A percentile compares a stretch with the other conserved stretches of the same genome.
Conservation (phyloP, 1,140 invertebrate species). For the Temnothorax curvispinosus region DNA sequence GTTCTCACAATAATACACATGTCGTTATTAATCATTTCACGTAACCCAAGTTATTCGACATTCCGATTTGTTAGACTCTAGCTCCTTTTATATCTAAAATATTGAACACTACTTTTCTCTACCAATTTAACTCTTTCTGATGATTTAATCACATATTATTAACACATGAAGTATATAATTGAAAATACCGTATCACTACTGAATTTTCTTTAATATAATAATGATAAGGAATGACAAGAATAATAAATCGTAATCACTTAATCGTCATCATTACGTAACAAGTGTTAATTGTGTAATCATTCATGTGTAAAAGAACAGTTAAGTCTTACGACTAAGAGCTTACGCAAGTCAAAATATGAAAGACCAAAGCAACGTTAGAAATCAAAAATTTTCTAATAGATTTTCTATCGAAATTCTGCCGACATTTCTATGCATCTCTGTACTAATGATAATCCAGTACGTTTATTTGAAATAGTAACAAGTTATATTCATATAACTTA, state of each 20-base stretch:
- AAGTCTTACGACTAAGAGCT: conserved; percentile 49
- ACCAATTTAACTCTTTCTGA: not conserved
- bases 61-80: conserved; percentile 25
- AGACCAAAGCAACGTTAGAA: conserved; percentile 48
- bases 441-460: conserved; percentile 20
- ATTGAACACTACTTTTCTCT: not conserved
- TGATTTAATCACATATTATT: not conserved
- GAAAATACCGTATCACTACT: conserved; percentile 47
- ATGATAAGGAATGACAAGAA: conserved; percentile 52
- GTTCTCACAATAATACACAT: not conserved
- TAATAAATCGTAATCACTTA: conserved; percentile 59
- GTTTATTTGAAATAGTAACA: not conserved
- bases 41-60: conserved; percentile 26
- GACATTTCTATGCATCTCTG: conserved; percentile 60
- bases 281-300: conserved; percentile 60
- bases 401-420: conserved; percentile 67
- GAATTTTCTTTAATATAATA: conserved; percentile 38
- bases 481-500: not conserved
- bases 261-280: conserved; percentile 59
- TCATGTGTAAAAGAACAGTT: conserved; percentile 30
- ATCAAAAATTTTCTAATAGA: conserved; percentile 58
- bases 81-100: not conserved
- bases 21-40: not conserved
- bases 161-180: not conserved
- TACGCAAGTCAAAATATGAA: conserved; percentile 18